Base-by-base conservation (phyloP, 2,888 invertebrate species). In the Drosophila pseudotalamancana region DNA sequence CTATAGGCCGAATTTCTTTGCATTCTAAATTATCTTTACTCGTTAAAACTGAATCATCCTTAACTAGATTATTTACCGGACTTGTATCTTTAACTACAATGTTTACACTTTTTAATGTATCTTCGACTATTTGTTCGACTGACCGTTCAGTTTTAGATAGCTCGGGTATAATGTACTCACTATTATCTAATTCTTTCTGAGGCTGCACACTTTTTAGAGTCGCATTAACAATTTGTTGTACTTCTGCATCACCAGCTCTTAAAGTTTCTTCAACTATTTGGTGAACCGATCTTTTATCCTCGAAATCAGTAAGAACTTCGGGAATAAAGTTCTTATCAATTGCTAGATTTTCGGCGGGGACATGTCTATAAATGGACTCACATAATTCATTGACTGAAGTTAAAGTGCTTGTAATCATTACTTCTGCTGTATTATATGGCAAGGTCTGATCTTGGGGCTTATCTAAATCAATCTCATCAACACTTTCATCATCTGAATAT, bases 241-340 rank as follows among this genome's bases (percentile, higher is more conserved):
- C 83, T 19, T 83, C 83, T 16, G 35, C 78, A 65, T 83, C 86
- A n/a, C 83, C 69, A 19, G 84, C 83, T 56, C 72, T 74, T 19
- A 83, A 54, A 23, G 83, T 83, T 21, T 83, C 83, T 31, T 83
- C 83, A 19, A 83, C 83, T 39, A 83, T 83, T 51, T 83, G 83
- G 21, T 86, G 74, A 4, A 83, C 67, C 4, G 83, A 77, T 37
- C 83, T 74, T 8, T 64, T 48, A 42, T 80, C 84, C 14, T 67
- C 59, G 1, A 42, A 21, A 9, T 46, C 37, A 18, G 14, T 1
- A 18, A 8, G 9, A 0, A n/a, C 1, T 2, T 34, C 29, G 1
- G 29, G 6, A 6, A 35, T 11, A 4, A 27, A 1, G 2, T 8
- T 19, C 6, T 14, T 14, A 3, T 6, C 19, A 31, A 21, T 25